A percentile compares a stretch with the other conserved stretches of the same genome.
These are phyloP conservation scores for Sericinus montela DNA, from an alignment of 2,888 invertebrate genomes.

Conservation along the genomic window DNA sequence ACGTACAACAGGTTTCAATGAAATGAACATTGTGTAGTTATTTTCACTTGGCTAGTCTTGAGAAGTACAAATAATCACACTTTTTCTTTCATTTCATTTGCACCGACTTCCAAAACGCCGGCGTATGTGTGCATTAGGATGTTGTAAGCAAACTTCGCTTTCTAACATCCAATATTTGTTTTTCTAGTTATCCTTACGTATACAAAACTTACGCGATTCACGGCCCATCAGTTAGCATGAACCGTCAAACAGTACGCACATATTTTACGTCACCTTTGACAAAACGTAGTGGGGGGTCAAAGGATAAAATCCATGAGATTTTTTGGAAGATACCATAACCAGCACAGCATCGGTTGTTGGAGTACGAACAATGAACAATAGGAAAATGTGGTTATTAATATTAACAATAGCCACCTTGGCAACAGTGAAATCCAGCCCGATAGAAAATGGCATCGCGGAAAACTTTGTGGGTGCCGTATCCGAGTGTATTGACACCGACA, in stretches of 20 bases:
- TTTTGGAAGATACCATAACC: conserved; percentile 72
- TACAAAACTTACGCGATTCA: conserved; percentile 37
- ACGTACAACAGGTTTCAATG: not conserved
- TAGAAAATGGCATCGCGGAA: conserved; percentile 63
- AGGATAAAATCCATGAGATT: conserved; percentile 74
- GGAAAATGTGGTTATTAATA: conserved; percentile 59
- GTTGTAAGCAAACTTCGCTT: conserved; percentile 72
- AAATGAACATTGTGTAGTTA: conserved; percentile 23
- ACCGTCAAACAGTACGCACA: conserved; percentile 57
- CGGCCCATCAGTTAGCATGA: conserved; percentile 57
- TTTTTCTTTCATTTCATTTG: conserved; percentile 77
- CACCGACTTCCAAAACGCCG: conserved; percentile 55
- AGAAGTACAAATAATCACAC: conserved; percentile 73
- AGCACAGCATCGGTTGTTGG: conserved; percentile 55
- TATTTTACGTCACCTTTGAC: conserved; percentile 57
- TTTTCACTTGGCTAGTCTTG: conserved; percentile 37
- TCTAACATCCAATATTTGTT: conserved; percentile 76
- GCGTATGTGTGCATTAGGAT: conserved; percentile 51
- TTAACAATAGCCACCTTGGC: conserved; percentile 60
- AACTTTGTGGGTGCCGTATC: conserved; percentile 65
- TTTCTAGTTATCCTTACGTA: conserved; percentile 73
- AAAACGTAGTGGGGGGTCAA: conserved; percentile 58
- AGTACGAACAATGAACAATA: conserved; percentile 36
- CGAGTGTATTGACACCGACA: conserved; percentile 80
- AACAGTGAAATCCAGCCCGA: conserved; percentile 55